Conservation (phyloP, 2,113 vertebrate genomes). For the Nothobranchius kuhntae region DNA sequence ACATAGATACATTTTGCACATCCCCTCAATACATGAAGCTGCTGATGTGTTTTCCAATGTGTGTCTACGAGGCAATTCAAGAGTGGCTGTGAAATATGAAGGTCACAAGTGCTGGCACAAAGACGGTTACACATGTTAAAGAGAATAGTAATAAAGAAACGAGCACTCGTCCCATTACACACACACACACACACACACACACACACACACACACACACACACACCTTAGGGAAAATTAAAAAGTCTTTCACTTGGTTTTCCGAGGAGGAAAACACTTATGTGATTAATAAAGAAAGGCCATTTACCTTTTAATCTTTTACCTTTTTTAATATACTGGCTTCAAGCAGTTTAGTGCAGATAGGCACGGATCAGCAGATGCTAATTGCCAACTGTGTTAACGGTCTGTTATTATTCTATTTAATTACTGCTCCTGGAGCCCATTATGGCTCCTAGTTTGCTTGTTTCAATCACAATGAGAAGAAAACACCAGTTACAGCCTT, state of each 20-base stretch:
- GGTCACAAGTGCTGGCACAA: constrained; percentile 3
- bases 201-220: not conserved
- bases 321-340: constrained; percentile 56
- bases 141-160: constrained; percentile 14
- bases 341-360: constrained; percentile 75
- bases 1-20: constrained; percentile 7
- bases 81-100: constrained; percentile 6
- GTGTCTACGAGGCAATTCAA: constrained; percentile 22
- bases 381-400: constrained; percentile 74
- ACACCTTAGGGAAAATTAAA: constrained; percentile 24
- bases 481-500: constrained; percentile 21
- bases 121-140: constrained; percentile 4
- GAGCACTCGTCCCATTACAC: constrained; percentile 1
- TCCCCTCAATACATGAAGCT: constrained; percentile 2
- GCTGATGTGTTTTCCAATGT: not conserved
- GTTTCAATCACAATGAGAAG: constrained; percentile 52
- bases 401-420: constrained; percentile 72
- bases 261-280: constrained; percentile 25
- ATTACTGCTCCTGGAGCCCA: constrained; percentile 71
- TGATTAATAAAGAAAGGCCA: constrained; percentile 48
- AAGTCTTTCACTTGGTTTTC: constrained; percentile 30
- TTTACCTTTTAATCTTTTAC: constrained; percentile 45
- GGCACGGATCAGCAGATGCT: constrained; percentile 68
- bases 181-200: too few species aligned
- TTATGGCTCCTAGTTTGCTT: constrained; percentile 58